Evolutionary conservation across 2,888 invertebrate species (phyloP), one percentile per base, ranked within the genome.

Genomic region (Brenthis hecate): DNA sequence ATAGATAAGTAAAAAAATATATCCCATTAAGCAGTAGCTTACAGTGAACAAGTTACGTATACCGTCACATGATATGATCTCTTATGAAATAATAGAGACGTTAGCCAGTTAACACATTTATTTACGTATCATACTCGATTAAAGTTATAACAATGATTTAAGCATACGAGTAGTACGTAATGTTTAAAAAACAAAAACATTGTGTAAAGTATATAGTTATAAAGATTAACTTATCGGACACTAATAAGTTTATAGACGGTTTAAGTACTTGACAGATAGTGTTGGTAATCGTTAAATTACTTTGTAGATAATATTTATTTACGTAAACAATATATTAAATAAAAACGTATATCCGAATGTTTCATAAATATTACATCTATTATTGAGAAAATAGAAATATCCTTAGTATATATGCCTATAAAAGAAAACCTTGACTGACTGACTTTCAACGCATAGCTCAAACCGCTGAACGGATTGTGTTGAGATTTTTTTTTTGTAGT

Each of bases 61-160:
- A 13, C 4, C 60, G 66, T 63, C 55, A 66, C 13, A 51, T 56
- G 60, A 68, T 57, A 68, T 36, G 47, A 55, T 54, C 32, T 58
- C 32, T 43, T 43, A 43, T 43, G 36, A 43, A 43, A 11, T 43
- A 48, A 36, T 66, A 68, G 63, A n/a, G 43, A 16, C 16, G 54
- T 66, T 32, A 56, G 60, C 68, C 63, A 48, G 57, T 69, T 65
- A 61, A 66, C 67, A 68, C 65, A 53, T 67, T 65, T 57, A 55
- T 70, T 66, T 64, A 32, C 53, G 13, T 53, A 62, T 51, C 11
- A 36, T 16, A 62, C n/a, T 43, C 19, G 69, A 68, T 55, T 69
- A 74, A 64, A 61, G 64, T 70, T 51, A 36, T 51, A 64, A 63
- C 72, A 71, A 68, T 69, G 68, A 61, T 66, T 68, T 76, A 77